A percentile compares a stretch with the other conserved stretches of the same genome.
phyloP scores from a whole-genome alignment of 2,797 vertebrate species.

The Myotis daubentonii region DNA sequence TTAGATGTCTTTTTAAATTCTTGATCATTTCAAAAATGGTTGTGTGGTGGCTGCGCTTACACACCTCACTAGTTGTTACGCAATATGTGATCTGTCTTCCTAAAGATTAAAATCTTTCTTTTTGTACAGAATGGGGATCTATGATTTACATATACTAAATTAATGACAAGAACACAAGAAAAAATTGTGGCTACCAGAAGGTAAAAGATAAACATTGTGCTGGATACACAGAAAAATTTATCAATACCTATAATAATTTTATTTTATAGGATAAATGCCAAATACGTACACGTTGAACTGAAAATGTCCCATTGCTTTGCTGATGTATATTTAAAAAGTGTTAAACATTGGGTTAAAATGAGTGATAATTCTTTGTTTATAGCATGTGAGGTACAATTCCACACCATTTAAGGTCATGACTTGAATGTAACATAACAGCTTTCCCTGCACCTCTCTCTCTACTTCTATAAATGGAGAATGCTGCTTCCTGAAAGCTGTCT shows the following conservation, averaged over 20 bases:
- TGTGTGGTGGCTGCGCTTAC: not conserved
- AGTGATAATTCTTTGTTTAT: slow-evolving; percentile 9
- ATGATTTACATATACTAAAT: slow-evolving; percentile 53
- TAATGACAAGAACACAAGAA: slow-evolving; percentile 51
- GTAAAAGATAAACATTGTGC: slow-evolving; percentile 48
- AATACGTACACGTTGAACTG: not conserved
- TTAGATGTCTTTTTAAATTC: slow-evolving; percentile 19
- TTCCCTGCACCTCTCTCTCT: not conserved
- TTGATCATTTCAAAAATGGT: slow-evolving; percentile 24
- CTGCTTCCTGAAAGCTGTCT: slow-evolving; percentile 54
- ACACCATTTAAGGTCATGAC: slow-evolving; percentile 40
- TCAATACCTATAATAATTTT: slow-evolving; percentile 38
- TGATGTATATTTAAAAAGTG: slow-evolving; percentile 23
- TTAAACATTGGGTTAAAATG: slow-evolving; percentile 53
- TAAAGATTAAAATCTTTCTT: slow-evolving; percentile 59
- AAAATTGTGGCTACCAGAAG: slow-evolving; percentile 39
- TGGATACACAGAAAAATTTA: slow-evolving; percentile 15
- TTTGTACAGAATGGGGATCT: not conserved
- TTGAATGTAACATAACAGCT: slow-evolving; percentile 39
- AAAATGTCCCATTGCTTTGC: not conserved
- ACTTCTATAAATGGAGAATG: slow-evolving; percentile 63
- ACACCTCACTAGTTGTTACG: not conserved
- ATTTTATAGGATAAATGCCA: slow-evolving; percentile 49
- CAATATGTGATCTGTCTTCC: slow-evolving; percentile 25
- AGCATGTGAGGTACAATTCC: not conserved